phyloP scores from a whole-genome alignment of 2,797 vertebrate genomes.

The Carcharodon carcharias region DNA sequence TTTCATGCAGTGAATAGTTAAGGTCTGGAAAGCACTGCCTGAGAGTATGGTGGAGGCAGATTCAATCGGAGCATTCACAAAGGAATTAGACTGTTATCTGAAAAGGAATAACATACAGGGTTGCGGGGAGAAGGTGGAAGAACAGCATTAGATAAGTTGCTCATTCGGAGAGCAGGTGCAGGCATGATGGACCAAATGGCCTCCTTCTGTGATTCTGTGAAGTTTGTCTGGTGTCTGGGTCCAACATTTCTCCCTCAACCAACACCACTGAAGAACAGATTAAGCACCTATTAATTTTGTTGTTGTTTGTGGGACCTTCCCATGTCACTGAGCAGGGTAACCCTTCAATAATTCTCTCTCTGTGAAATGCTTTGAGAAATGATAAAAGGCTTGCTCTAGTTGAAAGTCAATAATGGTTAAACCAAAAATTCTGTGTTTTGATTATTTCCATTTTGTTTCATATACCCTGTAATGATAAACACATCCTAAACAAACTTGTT shows the following conservation, averaged over 20 bases:
- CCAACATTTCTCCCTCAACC: not conserved
- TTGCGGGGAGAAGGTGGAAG: too few species aligned
- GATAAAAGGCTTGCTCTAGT: not conserved
- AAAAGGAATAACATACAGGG: too few species aligned
- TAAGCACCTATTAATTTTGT: not conserved
- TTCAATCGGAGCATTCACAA: too few species aligned
- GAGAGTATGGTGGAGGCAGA: too few species aligned
- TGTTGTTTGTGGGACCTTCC: not conserved
- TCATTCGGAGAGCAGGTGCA: too few species aligned
- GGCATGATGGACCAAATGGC: too few species aligned
- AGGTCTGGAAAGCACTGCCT: too few species aligned
- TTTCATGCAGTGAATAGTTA: too few species aligned
- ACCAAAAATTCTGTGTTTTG: not conserved
- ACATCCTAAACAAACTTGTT: not conserved
- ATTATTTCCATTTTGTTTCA: not conserved
- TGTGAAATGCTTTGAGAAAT: not conserved
- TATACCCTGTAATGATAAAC: not conserved
- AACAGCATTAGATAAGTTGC: too few species aligned
- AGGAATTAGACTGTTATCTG: too few species aligned
- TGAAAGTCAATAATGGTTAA: not conserved
- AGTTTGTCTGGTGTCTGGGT: not conserved
- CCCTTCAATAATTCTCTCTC: not conserved
- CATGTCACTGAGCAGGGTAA: not conserved
- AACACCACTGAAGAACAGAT: not conserved
- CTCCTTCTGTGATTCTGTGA: too few species aligned